phyloP scores from a whole-genome alignment of 2,888 invertebrate genomes.

The Harpalus rufipes region DNA sequence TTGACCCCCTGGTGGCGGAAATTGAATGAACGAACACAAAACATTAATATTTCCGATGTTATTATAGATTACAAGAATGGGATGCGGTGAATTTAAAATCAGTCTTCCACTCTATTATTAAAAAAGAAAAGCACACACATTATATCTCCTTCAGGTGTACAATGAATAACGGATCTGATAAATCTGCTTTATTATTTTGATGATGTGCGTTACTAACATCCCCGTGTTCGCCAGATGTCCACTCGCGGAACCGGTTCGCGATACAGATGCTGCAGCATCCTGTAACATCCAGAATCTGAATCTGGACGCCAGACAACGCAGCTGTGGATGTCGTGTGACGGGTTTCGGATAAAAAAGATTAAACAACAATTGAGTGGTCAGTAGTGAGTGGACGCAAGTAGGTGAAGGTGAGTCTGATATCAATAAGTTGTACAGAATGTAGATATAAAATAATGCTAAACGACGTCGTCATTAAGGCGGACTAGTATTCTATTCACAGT shows the following conservation, averaged over 20 bases:
- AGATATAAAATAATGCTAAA: too few species aligned
- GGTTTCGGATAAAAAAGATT: background rate
- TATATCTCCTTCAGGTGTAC: too few species aligned
- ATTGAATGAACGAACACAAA: too few species aligned
- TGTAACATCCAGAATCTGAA: background rate
- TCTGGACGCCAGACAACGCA: background rate
- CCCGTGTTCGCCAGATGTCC: conserved; percentile 20
- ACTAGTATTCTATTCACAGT: too few species aligned
- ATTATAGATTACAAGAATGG: too few species aligned
- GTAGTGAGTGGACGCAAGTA: background rate
- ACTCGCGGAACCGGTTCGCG: conserved; percentile 18
- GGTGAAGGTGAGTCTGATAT: background rate
- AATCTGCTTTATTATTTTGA: background rate
- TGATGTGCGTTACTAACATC: background rate
- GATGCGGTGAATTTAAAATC: too few species aligned
- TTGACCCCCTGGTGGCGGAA: too few species aligned
- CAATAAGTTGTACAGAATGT: background rate
- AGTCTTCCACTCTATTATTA: too few species aligned
- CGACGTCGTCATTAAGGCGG: too few species aligned
- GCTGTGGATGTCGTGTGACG: background rate
- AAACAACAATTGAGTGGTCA: background rate
- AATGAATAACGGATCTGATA: too few species aligned
- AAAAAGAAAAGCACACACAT: too few species aligned
- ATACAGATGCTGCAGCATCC: background rate
- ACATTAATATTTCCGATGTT: too few species aligned